These are phyloP conservation scores for Girardia tigrina DNA, from an alignment of 2,888 invertebrate species.

Conservation along the genomic window DNA sequence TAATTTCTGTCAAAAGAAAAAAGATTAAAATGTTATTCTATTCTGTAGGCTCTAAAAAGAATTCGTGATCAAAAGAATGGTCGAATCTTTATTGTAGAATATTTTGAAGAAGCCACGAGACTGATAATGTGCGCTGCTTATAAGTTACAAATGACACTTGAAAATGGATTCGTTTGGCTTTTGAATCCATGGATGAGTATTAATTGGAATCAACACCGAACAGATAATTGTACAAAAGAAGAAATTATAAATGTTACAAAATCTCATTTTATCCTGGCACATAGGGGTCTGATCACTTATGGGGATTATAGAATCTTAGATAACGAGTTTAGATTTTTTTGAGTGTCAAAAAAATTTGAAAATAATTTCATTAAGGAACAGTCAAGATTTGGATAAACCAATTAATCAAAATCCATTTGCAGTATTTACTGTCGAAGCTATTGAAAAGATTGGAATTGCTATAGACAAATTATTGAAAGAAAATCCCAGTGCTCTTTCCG, in stretches of 20 bases:
- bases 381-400: too few relatives aligned
- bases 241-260: not conserved
- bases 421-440: constrained; percentile 26
- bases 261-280: not conserved
- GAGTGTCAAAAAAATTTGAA: too few relatives aligned
- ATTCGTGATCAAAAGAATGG: constrained; percentile 27
- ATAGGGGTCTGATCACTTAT: not conserved
- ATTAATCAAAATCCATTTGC: not conserved
- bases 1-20: too few relatives aligned
- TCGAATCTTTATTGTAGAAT: constrained; percentile 35
- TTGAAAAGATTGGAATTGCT: not conserved
- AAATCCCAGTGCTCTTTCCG: constrained; percentile 33
- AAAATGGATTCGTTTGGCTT: constrained; percentile 70
- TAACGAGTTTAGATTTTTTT: not conserved
- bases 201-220: not conserved
- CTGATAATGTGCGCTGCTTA: constrained; percentile 34
- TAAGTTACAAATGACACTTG: constrained; percentile 45
- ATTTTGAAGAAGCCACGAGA: constrained; percentile 33
- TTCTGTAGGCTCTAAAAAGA: constrained; percentile 9
- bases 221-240: not conserved
- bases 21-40: too few relatives aligned
- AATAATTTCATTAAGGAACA: too few relatives aligned
- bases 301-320: not conserved
- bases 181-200: constrained; percentile 60
- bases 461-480: not conserved